A percentile compares a stretch with the other conserved stretches of the same genome.
Evolutionary conservation across 1,140 invertebrate genomes (phyloP).

Genomic region (Planococcus citri): DNA sequence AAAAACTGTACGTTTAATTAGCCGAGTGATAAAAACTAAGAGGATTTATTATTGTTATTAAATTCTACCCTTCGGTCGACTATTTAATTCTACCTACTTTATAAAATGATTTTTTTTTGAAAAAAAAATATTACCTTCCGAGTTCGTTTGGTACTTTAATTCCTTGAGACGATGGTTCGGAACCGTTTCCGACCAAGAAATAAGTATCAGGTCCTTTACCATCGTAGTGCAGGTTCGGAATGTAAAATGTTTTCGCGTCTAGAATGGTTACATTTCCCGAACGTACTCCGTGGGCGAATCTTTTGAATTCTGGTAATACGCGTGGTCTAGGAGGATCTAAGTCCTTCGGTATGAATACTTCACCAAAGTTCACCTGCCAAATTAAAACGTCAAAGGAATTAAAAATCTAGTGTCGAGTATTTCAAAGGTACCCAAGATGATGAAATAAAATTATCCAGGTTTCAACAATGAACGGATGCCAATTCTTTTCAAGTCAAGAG

Average conservation of each 20-base stretch:
- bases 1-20: no score
- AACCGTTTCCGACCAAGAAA: conserved; percentile 83
- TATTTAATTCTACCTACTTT: no score
- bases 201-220: conserved; percentile 79
- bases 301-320: conserved; percentile 69
- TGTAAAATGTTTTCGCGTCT: conserved; percentile 83
- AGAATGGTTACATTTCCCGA: conserved; percentile 83
- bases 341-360: conserved; percentile 59
- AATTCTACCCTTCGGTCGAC: no score
- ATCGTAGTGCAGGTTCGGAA: conserved; percentile 84
- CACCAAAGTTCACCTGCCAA: conserved; percentile 70
- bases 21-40: no score
- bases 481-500: no score
- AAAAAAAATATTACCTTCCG: conserved; percentile 42
- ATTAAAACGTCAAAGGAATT: conserved; percentile 26
- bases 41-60: no score
- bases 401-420: background rate
- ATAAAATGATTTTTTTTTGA: no score
- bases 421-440: no score
- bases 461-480: no score
- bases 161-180: conserved; percentile 64
- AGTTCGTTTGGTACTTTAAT: conserved; percentile 80
- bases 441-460: no score
- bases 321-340: conserved; percentile 60
- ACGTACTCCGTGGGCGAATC: conserved; percentile 69